Conservation (phyloP, 2,888 invertebrate species). For the Himalopsyche kuldschensis region DNA sequence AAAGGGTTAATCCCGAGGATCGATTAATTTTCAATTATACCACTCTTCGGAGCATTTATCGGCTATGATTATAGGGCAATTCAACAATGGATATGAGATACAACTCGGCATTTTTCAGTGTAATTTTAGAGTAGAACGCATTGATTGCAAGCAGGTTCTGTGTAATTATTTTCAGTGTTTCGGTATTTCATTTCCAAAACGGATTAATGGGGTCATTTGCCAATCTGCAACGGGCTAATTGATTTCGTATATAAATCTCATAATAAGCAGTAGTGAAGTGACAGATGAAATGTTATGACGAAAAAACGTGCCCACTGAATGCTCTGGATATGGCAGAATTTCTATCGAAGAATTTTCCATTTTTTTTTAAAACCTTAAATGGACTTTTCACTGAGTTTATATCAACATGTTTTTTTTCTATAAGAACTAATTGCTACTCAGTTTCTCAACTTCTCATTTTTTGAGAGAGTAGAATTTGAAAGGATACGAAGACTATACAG, state of each 20-base stretch:
- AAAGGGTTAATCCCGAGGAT: slow-evolving; percentile 4
- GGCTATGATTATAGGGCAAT: background rate
- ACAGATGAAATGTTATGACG: too few species aligned
- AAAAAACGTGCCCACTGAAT: too few species aligned
- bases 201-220: background rate
- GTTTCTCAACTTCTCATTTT: too few species aligned
- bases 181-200: background rate
- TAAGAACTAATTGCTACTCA: too few species aligned
- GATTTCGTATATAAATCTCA: background rate
- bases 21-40: background rate
- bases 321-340: too few species aligned
- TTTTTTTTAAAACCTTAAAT: too few species aligned
- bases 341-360: too few species aligned
- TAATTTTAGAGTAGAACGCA: background rate
- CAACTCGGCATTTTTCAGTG: background rate
- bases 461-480: too few species aligned
- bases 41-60: background rate
- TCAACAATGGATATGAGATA: background rate
- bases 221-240: background rate
- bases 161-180: background rate
- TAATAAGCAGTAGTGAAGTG: too few species aligned
- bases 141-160: background rate
- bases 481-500: too few species aligned
- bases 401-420: too few species aligned
- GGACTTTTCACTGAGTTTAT: too few species aligned